Evolutionary conservation across 1,140 invertebrate species (phyloP).

Genomic region (Drosophila repleta): DNA sequence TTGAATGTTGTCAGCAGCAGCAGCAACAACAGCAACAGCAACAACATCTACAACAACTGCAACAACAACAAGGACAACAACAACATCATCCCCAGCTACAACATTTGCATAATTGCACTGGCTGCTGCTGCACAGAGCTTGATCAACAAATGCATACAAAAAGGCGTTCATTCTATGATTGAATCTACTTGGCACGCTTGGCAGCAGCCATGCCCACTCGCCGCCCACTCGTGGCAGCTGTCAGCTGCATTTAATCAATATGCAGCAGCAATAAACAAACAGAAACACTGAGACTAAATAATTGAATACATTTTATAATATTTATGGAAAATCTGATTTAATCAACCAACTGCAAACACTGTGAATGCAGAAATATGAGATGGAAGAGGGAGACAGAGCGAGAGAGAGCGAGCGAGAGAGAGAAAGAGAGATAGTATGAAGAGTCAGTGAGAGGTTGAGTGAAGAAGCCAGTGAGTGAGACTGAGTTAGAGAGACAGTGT

Average conservation of each 20-base stretch:
- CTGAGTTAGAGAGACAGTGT: too few relatives aligned
- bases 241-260: conserved; percentile 48
- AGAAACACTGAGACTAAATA: background rate
- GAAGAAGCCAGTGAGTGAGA: too few relatives aligned
- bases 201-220: background rate
- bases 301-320: conserved; percentile 3
- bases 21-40: conserved; percentile 28
- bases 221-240: background rate
- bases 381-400: too few relatives aligned
- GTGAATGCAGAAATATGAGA: too few relatives aligned
- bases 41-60: background rate
- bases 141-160: conserved; percentile 45
- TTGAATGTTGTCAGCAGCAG: conserved; percentile 56
- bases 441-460: too few relatives aligned
- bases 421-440: too few relatives aligned
- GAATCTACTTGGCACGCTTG: background rate
- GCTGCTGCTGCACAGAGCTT: conserved; percentile 35
- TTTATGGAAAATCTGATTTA: background rate
- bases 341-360: conserved; percentile 5
- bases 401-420: too few relatives aligned
- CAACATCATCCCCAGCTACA: too few relatives aligned
- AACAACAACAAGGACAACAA: conserved; percentile 14
- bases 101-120: conserved; percentile 69
- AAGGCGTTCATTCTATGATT: conserved; percentile 43
- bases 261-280: background rate